Base-by-base conservation (phyloP, 2,797 vertebrate genomes). In the Notamacropus eugenii region DNA sequence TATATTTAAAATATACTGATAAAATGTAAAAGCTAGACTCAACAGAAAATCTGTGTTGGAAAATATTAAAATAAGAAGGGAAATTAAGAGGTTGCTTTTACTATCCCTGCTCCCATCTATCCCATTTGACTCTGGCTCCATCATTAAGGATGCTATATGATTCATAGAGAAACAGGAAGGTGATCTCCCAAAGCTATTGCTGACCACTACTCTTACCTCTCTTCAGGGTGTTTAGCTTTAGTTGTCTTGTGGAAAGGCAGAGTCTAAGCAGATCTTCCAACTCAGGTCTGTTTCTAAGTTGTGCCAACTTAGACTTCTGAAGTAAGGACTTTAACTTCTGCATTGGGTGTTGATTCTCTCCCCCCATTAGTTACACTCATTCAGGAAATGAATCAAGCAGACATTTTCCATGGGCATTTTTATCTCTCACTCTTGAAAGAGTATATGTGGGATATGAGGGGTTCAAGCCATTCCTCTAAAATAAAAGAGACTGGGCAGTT, bases 361-460 rank as follows among this genome's bases (percentile, higher is more conserved):
- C 57, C 92, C 55, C 54, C 95, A 92, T 93, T 10, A 93, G 52
- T 31, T 96, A 94, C 93, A 92, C 93, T 62, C 93, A 62, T 92
- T 93, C 95, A 91, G 67, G 22, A 90, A 91, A 90, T 27, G 91
- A 93, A 92, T 28, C 54, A 94, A 91, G 55, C 31, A 74, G 46
- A n/a, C 27, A 95, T 50, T 58, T 94, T 95, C 95, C 93, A 93
- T 92, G 31, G 82, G 94, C 91, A 95, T 94, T 96, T 96, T 95
- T 55, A 55, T 55, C 92, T 54, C 28, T 22, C 87, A 46, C 50
- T 94, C 93, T 95, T 92, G 67, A 92, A 93, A 94, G 52, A 56
- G 40, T 93, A 93, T 92, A 94, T 94, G 92, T 90, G 94, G 95
- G 93, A 92, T 74, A 91, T 31, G 82, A 52, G 82, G 46, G 1